Base-by-base conservation (phyloP, 2,888 invertebrate species). In the Carcina quercana region DNA sequence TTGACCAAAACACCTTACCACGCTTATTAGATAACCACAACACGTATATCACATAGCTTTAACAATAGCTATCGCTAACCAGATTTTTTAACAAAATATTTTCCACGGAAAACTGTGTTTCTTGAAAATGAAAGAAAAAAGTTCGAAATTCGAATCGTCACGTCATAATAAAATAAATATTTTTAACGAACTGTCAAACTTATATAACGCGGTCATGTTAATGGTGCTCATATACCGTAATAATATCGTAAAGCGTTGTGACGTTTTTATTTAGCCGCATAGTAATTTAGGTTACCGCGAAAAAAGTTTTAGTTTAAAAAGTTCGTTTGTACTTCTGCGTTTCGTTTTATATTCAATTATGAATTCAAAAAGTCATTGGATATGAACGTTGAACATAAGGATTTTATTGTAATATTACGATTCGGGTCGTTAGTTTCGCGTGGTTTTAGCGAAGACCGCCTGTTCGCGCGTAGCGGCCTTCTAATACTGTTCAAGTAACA, bases 151-250 rank as follows among this genome's bases (percentile, higher is more conserved):
- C 11, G 17, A 25, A 32, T 32, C 51, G 56, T 60, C 61, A 66
- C 57, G 55, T 57, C 21, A 19, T 14, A 14, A 3, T 13, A 59
- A 65, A 58, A 55, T 69, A 70, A 70, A 67, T 69, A 71, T 69
- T 70, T 71, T 67, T 60, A 62, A 59, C 31, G 54, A 71, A 64
- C 71, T 79, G 78, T 79, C 79, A 79, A 79, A 73, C 66, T 58
- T 61, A 50, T 50, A 53, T 54, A 56, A 66, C 30, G 53, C 64
- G 48, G 46, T 40, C 40, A 39, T 33, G 31, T 30, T 31, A 25
- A 35, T 32, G 13, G 35, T 13, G 14, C 22, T 31, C 21, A 15
- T 27, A 15, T n/a, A 10, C 29, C 20, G 19, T 26, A 13, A 5
- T 17, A 24, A 10, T 12, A 11, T 10, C 24, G 2, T 13, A 8